Base-by-base conservation (phyloP, 2,113 vertebrate genomes). In the Elephantulus edwardii region DNA sequence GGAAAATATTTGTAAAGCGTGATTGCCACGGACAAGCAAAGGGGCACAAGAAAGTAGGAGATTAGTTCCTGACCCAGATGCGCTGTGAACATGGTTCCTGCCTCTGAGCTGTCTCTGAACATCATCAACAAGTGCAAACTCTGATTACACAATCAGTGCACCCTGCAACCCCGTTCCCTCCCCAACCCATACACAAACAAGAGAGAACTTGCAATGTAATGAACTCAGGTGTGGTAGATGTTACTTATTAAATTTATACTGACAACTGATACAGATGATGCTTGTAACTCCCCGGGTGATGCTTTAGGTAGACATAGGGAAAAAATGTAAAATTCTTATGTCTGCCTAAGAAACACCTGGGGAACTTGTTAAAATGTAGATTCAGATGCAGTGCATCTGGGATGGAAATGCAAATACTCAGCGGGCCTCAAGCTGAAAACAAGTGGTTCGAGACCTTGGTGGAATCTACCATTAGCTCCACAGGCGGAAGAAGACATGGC, bases 221-320 rank as follows among this genome's bases (percentile, higher is more conserved):
- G 56, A 75, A 56, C 26, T 46, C 44, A 0, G 52, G 28, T 30
- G 14, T 14, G 58, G n/a, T 28, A 1, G 7, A n/a, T 0, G 3
- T 10, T 33, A 28, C 0, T 0, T 26, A 26, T 22, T 40, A 35
- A 38, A 3, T 4, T 28, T 2, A 2, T 3, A 14, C 2, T 10
- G 24, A 40, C 42, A 16, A 3, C 1, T 3, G 8, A 28, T 58
- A 58, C n/a, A n/a, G n/a, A n/a, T n/a, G n/a, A n/a, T n/a, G n/a
- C n/a, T n/a, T n/a, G n/a, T n/a, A n/a, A n/a, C n/a, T n/a, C n/a
- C n/a, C n/a, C n/a, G n/a, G n/a, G n/a, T n/a, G n/a, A n/a, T n/a
- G n/a, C n/a, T n/a, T n/a, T n/a, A n/a, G n/a, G n/a, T n/a, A n/a
- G n/a, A n/a, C n/a, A n/a, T n/a, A n/a, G n/a, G n/a, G n/a, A n/a